phyloP scores from a whole-genome alignment of 2,888 invertebrate genomes.

The Anodontia alba region DNA sequence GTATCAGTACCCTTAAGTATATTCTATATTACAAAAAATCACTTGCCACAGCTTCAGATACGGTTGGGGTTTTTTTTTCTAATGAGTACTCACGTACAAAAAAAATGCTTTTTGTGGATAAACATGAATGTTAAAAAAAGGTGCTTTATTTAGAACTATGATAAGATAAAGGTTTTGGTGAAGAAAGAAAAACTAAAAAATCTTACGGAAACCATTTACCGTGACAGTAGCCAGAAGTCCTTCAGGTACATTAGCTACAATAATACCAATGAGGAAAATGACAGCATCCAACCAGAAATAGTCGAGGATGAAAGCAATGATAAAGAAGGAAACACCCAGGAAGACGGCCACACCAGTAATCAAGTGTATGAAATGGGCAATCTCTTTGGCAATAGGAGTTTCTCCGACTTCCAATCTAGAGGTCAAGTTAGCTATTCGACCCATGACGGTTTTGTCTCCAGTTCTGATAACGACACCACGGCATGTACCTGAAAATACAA shows the following conservation, averaged over 20 bases:
- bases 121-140: no score
- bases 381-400: slow-evolving; percentile 99
- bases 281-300: slow-evolving; percentile 99
- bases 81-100: no score
- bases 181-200: no score
- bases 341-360: slow-evolving; percentile 95
- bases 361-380: slow-evolving; percentile 99
- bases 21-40: no score
- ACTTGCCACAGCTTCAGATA: no score
- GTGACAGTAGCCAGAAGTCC: slow-evolving; percentile 99
- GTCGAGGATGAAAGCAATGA: slow-evolving; percentile 98
- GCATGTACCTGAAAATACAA: slow-evolving; percentile 77
- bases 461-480: slow-evolving; percentile 83
- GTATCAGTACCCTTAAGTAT: no score
- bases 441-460: slow-evolving; percentile 85
- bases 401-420: slow-evolving; percentile 87
- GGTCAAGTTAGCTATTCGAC: slow-evolving; percentile 85
- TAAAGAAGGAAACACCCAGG: slow-evolving; percentile 96
- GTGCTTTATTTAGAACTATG: no score
- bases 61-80: no score
- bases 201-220: slow-evolving; percentile 87
- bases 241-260: slow-evolving; percentile 99
- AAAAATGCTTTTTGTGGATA: no score
- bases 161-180: no score
- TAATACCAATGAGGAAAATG: slow-evolving; percentile 98